Base-by-base conservation (phyloP, 2,797 vertebrate species). In the Brotula barbata region DNA sequence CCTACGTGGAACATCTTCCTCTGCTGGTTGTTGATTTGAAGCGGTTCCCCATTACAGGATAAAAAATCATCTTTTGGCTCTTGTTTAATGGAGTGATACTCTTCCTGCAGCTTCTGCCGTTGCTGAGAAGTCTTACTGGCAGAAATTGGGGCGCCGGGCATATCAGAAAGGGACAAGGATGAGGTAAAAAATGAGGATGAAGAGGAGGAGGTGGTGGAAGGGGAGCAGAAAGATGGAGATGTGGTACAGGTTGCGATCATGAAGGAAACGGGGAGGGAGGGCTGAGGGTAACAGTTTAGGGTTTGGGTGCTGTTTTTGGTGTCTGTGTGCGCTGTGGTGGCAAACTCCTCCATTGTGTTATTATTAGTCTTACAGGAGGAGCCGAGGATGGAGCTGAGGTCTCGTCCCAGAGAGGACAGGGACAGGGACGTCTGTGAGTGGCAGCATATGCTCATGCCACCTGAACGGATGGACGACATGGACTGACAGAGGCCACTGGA, bases 31-130 rank as follows among this genome's bases (percentile, higher is more conserved):
- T 85, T 91, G 21, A 85, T 84, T 11, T 74, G 85, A 63, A 87
- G 82, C 52, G 86, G 78, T 78, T 90, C 91, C 70, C 83, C 82
- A 46, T 89, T 72, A 61, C 92, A 92, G 1, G 81, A 66, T 3
- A 85, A 84, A 58, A 92, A 92, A 72, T 93, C 92, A 0, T 95
- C 94, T n/a, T 61, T 60, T 1, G 94, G 94, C 71, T 98, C 95
- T 87, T 94, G 93, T 77, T 98, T 98, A 67, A 92, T 80, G 46
- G 92, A 89, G 64, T 82, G 87, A 61, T 84, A 77, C 60, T 89
- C 40, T 8, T 89, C 90, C 0, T 83, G 90, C 1, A 63, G 41
- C 51, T 90, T 92, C 13, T 78, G 87, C 23, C 89, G 93, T 13
- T 87, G 78, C 9, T 85, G 70, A 41, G 66, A 51, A 7, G 70